phyloP scores from a whole-genome alignment of 2,888 invertebrate species.

The Lasioglossum calceatum region DNA sequence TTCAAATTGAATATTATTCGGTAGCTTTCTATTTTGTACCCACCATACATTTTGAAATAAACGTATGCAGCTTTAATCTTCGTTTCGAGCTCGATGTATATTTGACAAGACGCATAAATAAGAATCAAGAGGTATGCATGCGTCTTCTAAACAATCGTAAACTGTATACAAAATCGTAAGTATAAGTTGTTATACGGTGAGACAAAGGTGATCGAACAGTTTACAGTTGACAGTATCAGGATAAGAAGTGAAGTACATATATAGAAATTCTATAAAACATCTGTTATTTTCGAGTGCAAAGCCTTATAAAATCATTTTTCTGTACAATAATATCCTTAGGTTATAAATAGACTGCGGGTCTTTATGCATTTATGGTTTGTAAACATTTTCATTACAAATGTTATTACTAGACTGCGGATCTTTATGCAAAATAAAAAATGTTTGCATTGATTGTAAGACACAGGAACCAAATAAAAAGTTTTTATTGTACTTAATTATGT shows the following conservation, averaged over 20 bases:
- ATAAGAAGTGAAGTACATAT: not conserved
- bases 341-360: slow-evolving; percentile 3
- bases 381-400: too few relatives aligned
- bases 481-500: too few relatives aligned
- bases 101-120: not conserved
- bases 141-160: not conserved
- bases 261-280: not conserved
- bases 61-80: not conserved
- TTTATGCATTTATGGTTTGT: too few relatives aligned
- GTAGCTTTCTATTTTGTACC: not conserved
- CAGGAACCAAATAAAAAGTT: too few relatives aligned
- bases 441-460: too few relatives aligned
- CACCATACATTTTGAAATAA: not conserved
- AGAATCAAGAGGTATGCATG: not conserved
- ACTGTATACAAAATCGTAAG: not conserved
- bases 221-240: not conserved
- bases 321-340: slow-evolving; percentile 20
- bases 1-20: slow-evolving; percentile 27
- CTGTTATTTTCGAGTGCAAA: not conserved
- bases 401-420: too few relatives aligned
- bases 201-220: slow-evolving; percentile 30
- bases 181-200: not conserved
- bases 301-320: not conserved
- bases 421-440: too few relatives aligned
- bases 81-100: not conserved